Base-by-base conservation (phyloP, 2,113 vertebrate species). In the Elephas maximus region DNA sequence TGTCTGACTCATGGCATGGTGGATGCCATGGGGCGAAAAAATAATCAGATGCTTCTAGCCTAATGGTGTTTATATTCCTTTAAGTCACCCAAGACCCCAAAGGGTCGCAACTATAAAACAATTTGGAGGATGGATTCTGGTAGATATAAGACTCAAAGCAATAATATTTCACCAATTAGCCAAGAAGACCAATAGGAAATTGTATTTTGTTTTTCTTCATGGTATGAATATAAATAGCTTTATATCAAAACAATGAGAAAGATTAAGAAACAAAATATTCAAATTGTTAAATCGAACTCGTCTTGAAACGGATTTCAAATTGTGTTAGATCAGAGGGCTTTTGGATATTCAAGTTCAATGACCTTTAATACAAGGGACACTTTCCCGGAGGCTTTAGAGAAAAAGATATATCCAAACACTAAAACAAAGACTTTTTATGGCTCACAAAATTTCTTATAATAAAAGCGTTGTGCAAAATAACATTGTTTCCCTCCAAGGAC, bases 291-390 rank as follows among this genome's bases (percentile, higher is more conserved):
- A 15, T 88, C 91, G 93, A 97, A 91, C 15, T 86, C 26, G 74
- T 96, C 48, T 95, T 84, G 37, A 95, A 94, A 76, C 71, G 92
- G 62, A 95, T 74, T 92, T 95, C 57, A 96, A 83, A 91, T 93
- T 94, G 44, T 44, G 24, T 45, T 73, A 65, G 24, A 37, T 67
- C 60, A 76, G 67, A 88, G 71, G 95, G 28, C 77, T 88, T 93
- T 65, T 83, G 95, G 41, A 95, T 45, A 87, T 24, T 73, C 80
- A 41, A 90, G 80, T 63, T 94, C 92, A 96, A 5, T 26, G 45
- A 63, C 37, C 85, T 90, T 84, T 73, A 60, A 92, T 18, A 26
- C 0, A 11, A 93, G 24, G n/a, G 23, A 30, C 76, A 80, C n/a
- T 88, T 86, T 20, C 73, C 95, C n/a, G 11, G 41, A 91, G 94